Evolutionary conservation across 2,888 invertebrate species (phyloP).

Genomic region (Amblyjoppa proteus): DNA sequence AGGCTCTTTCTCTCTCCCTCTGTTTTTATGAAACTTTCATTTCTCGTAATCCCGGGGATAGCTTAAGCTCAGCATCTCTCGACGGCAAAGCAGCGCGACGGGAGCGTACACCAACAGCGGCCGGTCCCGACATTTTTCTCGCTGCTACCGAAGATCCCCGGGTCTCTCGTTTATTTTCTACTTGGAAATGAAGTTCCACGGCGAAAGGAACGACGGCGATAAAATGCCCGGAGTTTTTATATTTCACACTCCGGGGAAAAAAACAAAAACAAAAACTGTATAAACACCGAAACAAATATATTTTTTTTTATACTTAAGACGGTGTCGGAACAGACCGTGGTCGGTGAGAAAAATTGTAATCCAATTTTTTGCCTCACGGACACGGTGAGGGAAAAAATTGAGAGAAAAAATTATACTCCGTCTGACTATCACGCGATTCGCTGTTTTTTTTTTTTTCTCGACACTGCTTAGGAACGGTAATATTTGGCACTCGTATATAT

Average conservation of each 20-base stretch:
- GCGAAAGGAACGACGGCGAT: not conserved
- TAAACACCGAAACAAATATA: not conserved
- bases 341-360: no score
- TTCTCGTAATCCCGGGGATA: conserved; percentile 76
- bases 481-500: no score
- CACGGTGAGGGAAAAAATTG: no score
- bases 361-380: no score
- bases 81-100: conserved; percentile 26
- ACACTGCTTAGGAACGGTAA: no score
- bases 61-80: conserved; percentile 40
- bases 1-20: not conserved
- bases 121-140: conserved; percentile 11
- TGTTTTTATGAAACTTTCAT: conserved; percentile 80
- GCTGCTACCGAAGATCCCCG: conserved; percentile 1
- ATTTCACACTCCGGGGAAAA: not conserved
- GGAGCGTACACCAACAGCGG: conserved; percentile 7
- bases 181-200: conserved; percentile 24
- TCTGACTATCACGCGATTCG: no score
- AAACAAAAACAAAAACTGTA: not conserved
- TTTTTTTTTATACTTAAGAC: not conserved
- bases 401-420: not conserved
- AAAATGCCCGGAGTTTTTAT: not conserved
- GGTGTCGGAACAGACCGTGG: no score
- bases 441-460: no score
- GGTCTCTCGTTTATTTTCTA: conserved; percentile 27